Evolutionary conservation across 2,113 vertebrate species (phyloP).

Genomic region (Scolopax mira): DNA sequence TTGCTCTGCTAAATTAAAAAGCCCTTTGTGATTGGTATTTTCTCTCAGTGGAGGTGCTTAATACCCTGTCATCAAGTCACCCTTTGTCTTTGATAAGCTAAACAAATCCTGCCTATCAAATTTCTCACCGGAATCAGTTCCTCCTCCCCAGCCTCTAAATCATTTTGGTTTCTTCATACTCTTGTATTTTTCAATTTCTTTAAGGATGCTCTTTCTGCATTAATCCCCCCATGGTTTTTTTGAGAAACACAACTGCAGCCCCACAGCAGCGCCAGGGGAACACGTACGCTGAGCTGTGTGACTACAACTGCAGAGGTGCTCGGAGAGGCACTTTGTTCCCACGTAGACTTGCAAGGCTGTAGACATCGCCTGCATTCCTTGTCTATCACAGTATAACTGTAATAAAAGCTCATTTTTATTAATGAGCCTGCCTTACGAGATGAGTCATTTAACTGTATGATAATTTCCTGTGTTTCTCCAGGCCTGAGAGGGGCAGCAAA

Average conservation of each 20-base stretch:
- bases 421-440: neutral
- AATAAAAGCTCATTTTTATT: neutral
- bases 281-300: neutral
- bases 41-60: conserved; percentile 33
- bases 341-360: neutral
- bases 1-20: conserved; percentile 30
- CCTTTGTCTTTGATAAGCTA: conserved; percentile 43
- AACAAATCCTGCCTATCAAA: neutral
- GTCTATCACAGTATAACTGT: neutral
- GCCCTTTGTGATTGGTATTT: neutral
- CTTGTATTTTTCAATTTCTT: neutral
- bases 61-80: conserved; percentile 50
- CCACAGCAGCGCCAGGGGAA: neutral
- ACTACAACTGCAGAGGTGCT: neutral
- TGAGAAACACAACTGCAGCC: neutral
- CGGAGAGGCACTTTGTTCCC: neutral
- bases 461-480: neutral
- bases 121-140: neutral
- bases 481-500: neutral
- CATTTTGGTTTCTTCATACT: neutral
- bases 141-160: neutral
- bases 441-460: neutral
- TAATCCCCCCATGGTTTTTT: neutral
- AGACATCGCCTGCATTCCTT: neutral
- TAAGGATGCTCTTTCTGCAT: neutral